Base-by-base conservation (phyloP, 2,113 vertebrate species). In the Xenopus tropicalis region DNA sequence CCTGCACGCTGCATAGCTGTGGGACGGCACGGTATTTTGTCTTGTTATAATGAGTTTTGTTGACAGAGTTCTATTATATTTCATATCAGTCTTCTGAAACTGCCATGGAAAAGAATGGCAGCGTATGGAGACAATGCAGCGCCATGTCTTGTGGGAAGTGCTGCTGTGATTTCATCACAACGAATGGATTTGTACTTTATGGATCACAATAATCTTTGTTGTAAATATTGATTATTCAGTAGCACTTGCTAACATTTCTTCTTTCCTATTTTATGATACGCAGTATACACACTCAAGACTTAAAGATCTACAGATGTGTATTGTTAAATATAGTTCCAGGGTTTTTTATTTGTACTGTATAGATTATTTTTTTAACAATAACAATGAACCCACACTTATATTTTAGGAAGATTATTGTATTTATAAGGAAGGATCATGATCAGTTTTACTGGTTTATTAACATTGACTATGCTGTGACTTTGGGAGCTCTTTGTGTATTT, bases 11-110 rank as follows among this genome's bases (percentile, higher is more conserved):
- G 23, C 24, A 74, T 17, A 61, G 12, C 69, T 78, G 62, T 17
- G 71, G 19, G 24, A 58, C 14, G 66, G 44, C 14, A n/a, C 56
- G 46, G 44, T 69, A 63, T 76, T 75, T 69, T 56, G 66, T 62
- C 46, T 69, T 63, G 58, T 20, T 69, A 76, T 69, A 69, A 74
- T 74, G 65, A 69, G 46, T 69, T 76, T 61, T 67, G 57, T 74
- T 68, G 56, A 68, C 72, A 67, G 42, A 74, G 23, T 68, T 68
- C 65, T 59, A 74, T 74, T 74, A 51, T 42, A 74, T 68, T 61
- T 66, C 48, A 67, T 56, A 74, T 61, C 57, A 37, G 65, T 69
- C 66, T 48, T 71, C 25, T 43, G 51, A 54, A 56, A 42, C 24
- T 48, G 61, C 25, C 44, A 29, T 42, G 61, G 44, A 68, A 61